These are phyloP conservation scores for Zalophus californianus DNA, from an alignment of 2,797 vertebrate species.

Conservation along the genomic window DNA sequence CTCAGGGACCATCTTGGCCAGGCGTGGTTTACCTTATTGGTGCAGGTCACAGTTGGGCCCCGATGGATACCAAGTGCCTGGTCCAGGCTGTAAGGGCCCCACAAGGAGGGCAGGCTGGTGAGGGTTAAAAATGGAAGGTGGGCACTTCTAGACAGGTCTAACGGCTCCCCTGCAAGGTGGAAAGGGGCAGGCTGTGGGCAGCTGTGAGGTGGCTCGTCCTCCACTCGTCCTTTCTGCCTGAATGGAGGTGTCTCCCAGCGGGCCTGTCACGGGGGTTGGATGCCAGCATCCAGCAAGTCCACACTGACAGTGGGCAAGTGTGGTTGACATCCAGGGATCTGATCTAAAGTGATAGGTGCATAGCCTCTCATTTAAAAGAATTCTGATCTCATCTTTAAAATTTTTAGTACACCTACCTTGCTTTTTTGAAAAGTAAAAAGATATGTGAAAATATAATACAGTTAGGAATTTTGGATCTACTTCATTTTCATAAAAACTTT, in stretches of 20 bases:
- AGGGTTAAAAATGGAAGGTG: neutral
- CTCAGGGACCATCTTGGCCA: neutral
- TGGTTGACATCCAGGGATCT: neutral
- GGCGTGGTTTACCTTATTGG: neutral
- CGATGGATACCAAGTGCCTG: neutral
- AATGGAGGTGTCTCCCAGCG: neutral
- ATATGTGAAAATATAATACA: neutral
- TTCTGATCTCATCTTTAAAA: neutral
- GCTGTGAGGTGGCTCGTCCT: neutral
- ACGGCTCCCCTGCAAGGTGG: neutral
- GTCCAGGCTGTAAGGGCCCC: neutral
- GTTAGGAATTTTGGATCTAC: neutral
- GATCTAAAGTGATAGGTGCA: neutral
- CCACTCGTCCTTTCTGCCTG: neutral
- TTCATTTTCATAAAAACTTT: slow-evolving; percentile 19
- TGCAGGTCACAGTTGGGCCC: neutral
- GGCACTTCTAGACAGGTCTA: neutral
- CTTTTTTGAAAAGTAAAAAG: neutral
- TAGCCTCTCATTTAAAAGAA: neutral
- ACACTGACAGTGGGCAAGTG: neutral
- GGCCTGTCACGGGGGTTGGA: fast-evolving
- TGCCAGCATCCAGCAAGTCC: neutral
- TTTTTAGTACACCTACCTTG: neutral
- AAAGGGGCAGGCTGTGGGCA: neutral
- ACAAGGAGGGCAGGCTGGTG: no score